Evolutionary conservation across 2,113 vertebrate genomes (phyloP).

Genomic region (Eptesicus fuscus): DNA sequence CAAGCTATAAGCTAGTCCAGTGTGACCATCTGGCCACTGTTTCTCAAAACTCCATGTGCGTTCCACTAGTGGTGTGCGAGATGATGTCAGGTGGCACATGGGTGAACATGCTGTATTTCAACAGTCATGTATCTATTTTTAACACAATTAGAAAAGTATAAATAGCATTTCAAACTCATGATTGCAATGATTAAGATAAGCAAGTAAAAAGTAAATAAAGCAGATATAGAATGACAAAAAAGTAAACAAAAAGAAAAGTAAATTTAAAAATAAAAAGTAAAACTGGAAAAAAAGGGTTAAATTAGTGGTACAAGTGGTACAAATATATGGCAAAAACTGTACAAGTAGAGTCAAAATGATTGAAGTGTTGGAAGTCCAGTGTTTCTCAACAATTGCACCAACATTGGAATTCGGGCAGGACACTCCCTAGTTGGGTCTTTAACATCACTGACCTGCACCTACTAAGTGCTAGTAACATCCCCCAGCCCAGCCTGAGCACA

Average conservation of each 20-base stretch:
- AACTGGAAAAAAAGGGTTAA: background rate
- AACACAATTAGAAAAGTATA: background rate
- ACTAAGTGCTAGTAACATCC: background rate
- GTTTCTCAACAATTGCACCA: background rate
- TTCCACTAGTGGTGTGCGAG: background rate
- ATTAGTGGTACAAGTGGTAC: background rate
- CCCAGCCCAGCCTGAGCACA: background rate
- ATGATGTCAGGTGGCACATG: background rate
- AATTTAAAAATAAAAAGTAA: constrained; percentile 13
- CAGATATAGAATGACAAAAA: background rate
- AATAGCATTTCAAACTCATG: background rate
- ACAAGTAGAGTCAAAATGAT: background rate
- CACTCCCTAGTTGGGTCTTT: background rate
- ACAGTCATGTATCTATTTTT: background rate
- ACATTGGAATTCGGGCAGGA: background rate
- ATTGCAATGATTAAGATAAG: constrained; percentile 13
- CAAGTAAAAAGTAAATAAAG: background rate
- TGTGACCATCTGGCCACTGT: background rate
- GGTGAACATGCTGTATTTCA: background rate
- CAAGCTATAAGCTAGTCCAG: background rate
- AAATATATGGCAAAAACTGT: background rate
- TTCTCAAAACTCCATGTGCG: background rate
- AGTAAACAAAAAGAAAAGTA: background rate
- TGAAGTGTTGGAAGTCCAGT: background rate
- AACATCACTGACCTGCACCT: background rate